Conservation (phyloP, 1,140 invertebrate genomes). For the Pseudomyrmex sp. region DNA sequence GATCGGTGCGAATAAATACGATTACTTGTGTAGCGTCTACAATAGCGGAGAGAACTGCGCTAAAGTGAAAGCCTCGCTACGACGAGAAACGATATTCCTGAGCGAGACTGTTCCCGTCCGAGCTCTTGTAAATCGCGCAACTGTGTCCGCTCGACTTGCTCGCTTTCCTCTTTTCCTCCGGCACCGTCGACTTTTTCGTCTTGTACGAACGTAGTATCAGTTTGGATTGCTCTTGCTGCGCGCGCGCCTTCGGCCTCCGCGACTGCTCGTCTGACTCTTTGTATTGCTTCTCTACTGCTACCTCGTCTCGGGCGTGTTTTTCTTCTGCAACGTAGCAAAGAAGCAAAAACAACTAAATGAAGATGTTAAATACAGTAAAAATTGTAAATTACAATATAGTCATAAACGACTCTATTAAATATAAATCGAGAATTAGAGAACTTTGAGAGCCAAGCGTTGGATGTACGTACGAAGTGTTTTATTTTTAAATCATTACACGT, state of each 20-base stretch:
- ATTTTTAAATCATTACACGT: no score
- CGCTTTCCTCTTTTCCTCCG: conserved; percentile 66
- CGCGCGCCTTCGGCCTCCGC: conserved; percentile 68
- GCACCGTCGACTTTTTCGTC: conserved; percentile 66
- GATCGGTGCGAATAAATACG: background rate
- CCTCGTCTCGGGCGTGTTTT: conserved; percentile 84
- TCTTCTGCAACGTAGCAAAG: conserved; percentile 78
- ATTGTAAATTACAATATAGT: no score
- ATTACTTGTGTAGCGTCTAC: background rate
- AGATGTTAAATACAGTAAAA: no score
- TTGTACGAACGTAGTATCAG: conserved; percentile 77
- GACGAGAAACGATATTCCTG: conserved; percentile 79
- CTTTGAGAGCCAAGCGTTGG: no score
- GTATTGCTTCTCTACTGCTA: conserved; percentile 81
- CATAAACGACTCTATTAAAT: no score
- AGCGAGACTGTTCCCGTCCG: conserved; percentile 79
- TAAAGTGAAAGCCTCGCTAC: conserved; percentile 63
- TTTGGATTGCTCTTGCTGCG: conserved; percentile 70
- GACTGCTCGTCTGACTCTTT: conserved; percentile 74
- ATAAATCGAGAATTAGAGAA: no score
- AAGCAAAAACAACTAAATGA: no score
- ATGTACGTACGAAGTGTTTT: no score
- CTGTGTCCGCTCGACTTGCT: conserved; percentile 65
- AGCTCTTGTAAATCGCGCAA: conserved; percentile 68
- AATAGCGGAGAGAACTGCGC: background rate